Evolutionary conservation across 2,797 vertebrate species (phyloP).

Genomic region (Discoglossus pictus): DNA sequence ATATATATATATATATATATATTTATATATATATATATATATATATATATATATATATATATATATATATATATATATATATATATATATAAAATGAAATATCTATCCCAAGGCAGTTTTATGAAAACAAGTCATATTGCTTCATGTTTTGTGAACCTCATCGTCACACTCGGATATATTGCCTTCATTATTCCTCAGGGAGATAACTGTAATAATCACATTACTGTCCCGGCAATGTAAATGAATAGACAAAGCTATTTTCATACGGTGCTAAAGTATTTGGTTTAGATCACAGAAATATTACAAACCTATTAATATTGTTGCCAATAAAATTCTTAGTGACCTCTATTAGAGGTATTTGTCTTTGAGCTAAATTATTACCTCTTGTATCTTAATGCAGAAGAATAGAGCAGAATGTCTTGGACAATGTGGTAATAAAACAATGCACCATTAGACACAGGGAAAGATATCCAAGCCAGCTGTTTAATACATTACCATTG

Average conservation of each 20-base stretch:
- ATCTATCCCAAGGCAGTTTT: no score
- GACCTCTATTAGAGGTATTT: conserved; percentile 28
- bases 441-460: conserved; percentile 24
- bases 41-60: no score
- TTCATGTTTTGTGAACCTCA: no score
- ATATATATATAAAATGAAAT: no score
- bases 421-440: conserved; percentile 45
- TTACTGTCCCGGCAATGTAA: not conserved
- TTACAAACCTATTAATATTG: conserved; percentile 43
- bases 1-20: no score
- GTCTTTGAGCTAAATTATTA: conserved; percentile 23
- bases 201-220: not conserved
- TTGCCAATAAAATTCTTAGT: conserved; percentile 29
- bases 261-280: not conserved
- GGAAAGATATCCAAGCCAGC: not conserved
- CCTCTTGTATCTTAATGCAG: not conserved
- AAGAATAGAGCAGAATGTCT: conserved; percentile 43
- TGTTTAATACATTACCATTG: not conserved
- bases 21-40: no score
- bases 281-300: not conserved
- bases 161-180: not conserved
- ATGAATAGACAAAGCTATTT: not conserved
- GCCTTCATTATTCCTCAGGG: not conserved
- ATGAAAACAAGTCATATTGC: no score
- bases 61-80: no score